Percentiles rank a stretch among this genome's conserved stretches.
phyloP scores from a whole-genome alignment of 2,113 vertebrate genomes.

The Cheirogaleus medius region DNA sequence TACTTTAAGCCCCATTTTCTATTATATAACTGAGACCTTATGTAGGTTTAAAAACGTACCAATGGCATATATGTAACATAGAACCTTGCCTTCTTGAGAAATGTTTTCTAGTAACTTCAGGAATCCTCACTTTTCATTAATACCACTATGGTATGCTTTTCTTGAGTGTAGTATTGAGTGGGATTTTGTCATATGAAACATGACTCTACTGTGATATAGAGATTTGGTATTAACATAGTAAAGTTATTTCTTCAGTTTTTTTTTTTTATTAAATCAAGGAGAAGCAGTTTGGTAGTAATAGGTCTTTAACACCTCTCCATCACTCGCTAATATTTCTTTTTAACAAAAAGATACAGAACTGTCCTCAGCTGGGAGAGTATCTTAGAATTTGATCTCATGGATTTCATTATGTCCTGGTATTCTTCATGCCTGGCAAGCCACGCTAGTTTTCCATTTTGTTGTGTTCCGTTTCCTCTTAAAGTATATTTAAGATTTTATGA shows the following conservation, averaged over 20 bases:
- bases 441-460: constrained; percentile 9
- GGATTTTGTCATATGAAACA: constrained; percentile 8
- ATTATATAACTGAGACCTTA: background rate
- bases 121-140: background rate
- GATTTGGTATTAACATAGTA: background rate
- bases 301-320: background rate
- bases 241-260: background rate
- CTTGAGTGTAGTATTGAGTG: background rate
- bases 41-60: background rate
- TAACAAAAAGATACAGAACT: background rate
- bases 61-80: background rate
- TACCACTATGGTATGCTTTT: background rate
- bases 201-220: background rate
- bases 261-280: background rate
- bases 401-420: background rate
- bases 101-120: background rate
- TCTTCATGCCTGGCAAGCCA: background rate
- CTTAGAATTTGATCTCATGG: background rate
- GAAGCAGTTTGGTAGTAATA: background rate
- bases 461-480: background rate
- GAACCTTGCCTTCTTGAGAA: background rate
- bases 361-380: background rate
- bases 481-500: constrained; percentile 37
- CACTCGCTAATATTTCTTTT: background rate
- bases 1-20: background rate